Base-by-base conservation (phyloP, 1,140 invertebrate species). In the Apolygus lucorum region DNA sequence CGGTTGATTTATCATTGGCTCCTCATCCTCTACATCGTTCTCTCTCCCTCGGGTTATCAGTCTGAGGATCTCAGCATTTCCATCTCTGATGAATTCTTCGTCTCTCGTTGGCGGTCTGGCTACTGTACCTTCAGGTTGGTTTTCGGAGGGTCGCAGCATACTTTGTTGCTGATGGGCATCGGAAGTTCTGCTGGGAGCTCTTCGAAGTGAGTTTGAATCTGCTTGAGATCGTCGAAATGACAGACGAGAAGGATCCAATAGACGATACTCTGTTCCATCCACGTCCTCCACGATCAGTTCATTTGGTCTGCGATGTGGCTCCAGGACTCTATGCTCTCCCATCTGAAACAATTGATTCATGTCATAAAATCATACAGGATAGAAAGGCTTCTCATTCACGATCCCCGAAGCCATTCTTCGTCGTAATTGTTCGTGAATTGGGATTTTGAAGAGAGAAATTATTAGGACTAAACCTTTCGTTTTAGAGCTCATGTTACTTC, bases 51-150 rank as follows among this genome's bases (percentile, higher is more conserved):
- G 81, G 0, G 89, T 90, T 27, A 91, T 86, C n/a, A 92, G 78
- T 71, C 89, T 81, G 54, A 92, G 78, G 64, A 92, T 90, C 80
- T 92, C 90, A 0, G 90, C 87, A 74, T 91, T 90, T 0, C 90
- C 90, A 75, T 92, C 89, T 74, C 89, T 85, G 25, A 90, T 90
- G 75, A 89, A 91, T 73, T 86, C 84, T 73, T 88, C 87, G 73
- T 90, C 72, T 28, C 75, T 71, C 2, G 49, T 72, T 21, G 62
- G 71, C 11, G 71, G 69, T 63, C 68, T 69, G 2, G 54, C 63
- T 13, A 68, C 77, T 67, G 76, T 76, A 52, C 77, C 75, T 28
- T 62, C 29, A 17, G 54, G 22, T 17, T 4, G 34, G 54, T 59
- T 8, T 11, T 17, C 54, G 8, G 11, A 4, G 2, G 22, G 4